These are phyloP conservation scores for Scaptomyza montana DNA, from an alignment of 1,140 invertebrate genomes.

Conservation along the genomic window DNA sequence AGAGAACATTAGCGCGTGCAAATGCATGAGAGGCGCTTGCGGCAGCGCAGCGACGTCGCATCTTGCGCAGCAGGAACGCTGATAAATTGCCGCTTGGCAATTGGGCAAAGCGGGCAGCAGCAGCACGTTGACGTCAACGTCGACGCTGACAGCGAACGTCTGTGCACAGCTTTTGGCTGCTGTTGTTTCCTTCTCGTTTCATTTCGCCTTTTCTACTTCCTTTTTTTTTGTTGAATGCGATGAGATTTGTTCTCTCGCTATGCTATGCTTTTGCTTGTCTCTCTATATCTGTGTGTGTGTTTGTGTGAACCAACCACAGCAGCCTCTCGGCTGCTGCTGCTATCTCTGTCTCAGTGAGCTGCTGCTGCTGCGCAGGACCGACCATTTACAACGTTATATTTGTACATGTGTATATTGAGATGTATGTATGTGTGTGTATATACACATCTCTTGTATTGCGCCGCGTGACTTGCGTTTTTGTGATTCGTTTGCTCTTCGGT, in stretches of 20 bases:
- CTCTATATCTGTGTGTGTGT: conserved; percentile 31
- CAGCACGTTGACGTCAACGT: neutral
- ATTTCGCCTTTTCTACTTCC: conserved; percentile 27
- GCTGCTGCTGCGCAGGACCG: conserved; percentile 78
- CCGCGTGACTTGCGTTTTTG: conserved; percentile 75
- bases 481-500: conserved; percentile 73
- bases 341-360: conserved; percentile 67
- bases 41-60: conserved; percentile 36
- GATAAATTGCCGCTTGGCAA: conserved; percentile 72
- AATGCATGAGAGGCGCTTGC: conserved; percentile 28
- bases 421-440: conserved; percentile 34
- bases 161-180: conserved; percentile 27
- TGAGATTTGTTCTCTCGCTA: conserved; percentile 48
- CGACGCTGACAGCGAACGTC: conserved; percentile 7
- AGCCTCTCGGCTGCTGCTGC: conserved; percentile 71
- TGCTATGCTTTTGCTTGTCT: conserved; percentile 6
- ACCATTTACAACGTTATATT: conserved; percentile 34
- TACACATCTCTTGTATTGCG: conserved; percentile 52
- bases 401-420: neutral
- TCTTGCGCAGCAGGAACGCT: conserved; percentile 49
- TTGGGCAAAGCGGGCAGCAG: conserved; percentile 50
- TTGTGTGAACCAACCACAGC: conserved; percentile 71
- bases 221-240: conserved; percentile 3
- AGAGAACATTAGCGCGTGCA: conserved; percentile 19
- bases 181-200: conserved; percentile 43